Evolutionary conservation across 2,797 vertebrate species (phyloP), one percentile per base, ranked within the genome.

Genomic region (Pelobates cultripes): DNA sequence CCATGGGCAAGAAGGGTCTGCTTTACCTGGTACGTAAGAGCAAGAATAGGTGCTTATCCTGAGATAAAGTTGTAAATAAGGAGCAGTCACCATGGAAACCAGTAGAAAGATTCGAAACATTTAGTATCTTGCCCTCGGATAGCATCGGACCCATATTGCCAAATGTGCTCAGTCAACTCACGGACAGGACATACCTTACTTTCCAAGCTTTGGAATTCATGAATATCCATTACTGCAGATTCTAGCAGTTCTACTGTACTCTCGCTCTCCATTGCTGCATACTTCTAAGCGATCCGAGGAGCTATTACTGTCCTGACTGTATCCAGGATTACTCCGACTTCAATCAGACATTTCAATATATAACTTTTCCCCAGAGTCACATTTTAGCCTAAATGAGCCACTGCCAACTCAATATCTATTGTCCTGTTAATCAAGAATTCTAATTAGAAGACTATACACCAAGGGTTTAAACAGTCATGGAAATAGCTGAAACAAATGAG

Each of bases 151-250:
- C 28, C 28, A 28, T 28, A 28, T 28, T 28, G 28, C 28, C 28
- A 28, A 28, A 51, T 51, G 47, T 51, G 5, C 47, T 51, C 47
- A 6, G 10, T 51, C 47, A 51, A 51, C 10, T 6, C 47, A 51
- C 3, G 10, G 10, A 51, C 10, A 10, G 47, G 10, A 51, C 47
- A 3, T 81, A 81, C 79, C 79, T 81, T 81, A 63, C 28, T 70
- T 15, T 81, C 66, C 66, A 81, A 63, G 53, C 66, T 70, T 47
- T 81, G 79, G 2, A 81, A 41, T 10, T 44, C 73, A 75, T 63
- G 68, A 10, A 41, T 75, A 66, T 81, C 44, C 78, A 57, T 57
- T 57, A 80, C 61, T 14, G 17, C 66, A 9, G 64, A n/a, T 69
- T 81, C 79, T 70, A 81, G 47, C 17, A 43, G 40, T 64, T 75